Evolutionary conservation across 2,888 invertebrate genomes (phyloP).

Genomic region (Mesorhabditis spiculigera): DNA sequence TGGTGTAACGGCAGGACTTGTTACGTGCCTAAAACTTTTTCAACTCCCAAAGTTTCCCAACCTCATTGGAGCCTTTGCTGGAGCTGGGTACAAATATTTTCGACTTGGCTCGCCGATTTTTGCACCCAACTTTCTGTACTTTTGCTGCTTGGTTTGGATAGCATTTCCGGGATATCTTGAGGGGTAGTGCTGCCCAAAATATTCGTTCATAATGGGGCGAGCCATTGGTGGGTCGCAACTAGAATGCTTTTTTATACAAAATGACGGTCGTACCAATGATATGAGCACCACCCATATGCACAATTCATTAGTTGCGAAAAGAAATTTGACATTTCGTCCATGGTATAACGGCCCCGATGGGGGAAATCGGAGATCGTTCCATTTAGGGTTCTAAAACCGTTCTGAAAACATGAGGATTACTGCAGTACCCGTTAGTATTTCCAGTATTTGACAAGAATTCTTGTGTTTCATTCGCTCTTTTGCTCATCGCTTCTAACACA

Average conservation of each 20-base stretch:
- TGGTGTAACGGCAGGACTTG: background rate
- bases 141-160: background rate
- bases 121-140: background rate
- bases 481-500: slow-evolving; percentile 1
- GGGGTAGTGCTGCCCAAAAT: background rate
- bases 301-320: background rate
- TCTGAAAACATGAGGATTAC: background rate
- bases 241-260: background rate
- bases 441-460: background rate
- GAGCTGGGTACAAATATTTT: background rate
- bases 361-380: background rate
- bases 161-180: background rate
- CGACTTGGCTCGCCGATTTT: background rate
- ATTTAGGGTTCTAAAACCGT: background rate
- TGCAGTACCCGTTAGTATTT: background rate
- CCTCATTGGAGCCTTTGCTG: background rate
- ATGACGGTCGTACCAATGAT: background rate
- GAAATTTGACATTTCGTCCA: slow-evolving; percentile 6
- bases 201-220: background rate
- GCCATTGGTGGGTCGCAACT: background rate
- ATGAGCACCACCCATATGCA: background rate
- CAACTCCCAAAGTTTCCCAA: background rate
- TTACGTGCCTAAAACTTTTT: background rate
- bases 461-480: slow-evolving; percentile 1
- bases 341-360: background rate